Percentiles rank a stretch among this genome's conserved stretches.
Evolutionary conservation across 1,140 invertebrate genomes (phyloP).

Genomic region (Helicoverpa armigera): DNA sequence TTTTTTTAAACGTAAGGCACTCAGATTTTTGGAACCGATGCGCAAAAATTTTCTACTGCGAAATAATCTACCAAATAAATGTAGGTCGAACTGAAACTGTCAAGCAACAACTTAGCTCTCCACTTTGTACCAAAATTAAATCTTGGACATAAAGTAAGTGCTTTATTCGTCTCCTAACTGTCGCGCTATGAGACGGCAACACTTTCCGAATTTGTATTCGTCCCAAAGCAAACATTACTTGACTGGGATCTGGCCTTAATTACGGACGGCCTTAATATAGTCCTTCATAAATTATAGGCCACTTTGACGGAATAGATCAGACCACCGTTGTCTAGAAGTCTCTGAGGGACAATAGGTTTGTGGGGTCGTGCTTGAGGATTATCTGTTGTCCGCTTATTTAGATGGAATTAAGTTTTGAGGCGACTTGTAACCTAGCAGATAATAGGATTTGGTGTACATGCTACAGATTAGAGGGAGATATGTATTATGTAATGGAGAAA

Average conservation of each 20-base stretch:
- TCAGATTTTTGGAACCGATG: neutral
- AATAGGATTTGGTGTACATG: neutral
- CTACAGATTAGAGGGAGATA: neutral
- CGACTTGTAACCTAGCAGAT: neutral
- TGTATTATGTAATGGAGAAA: neutral
- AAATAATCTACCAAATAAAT: neutral
- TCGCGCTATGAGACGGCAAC: constrained; percentile 18
- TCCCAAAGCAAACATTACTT: constrained; percentile 33
- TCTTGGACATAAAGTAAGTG: neutral
- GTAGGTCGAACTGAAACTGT: too few species aligned
- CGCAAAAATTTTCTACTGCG: neutral
- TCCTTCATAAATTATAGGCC: constrained; percentile 36
- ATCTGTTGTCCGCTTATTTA: constrained; percentile 11
- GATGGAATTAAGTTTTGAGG: constrained; percentile 28
- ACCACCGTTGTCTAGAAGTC: constrained; percentile 17
- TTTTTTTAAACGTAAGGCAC: neutral
- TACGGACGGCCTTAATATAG: constrained; percentile 19
- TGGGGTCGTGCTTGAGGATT: constrained; percentile 11
- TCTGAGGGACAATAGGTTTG: constrained; percentile 22
- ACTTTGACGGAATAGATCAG: constrained; percentile 39
- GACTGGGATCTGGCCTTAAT: constrained; percentile 32
- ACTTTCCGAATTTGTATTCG: constrained; percentile 35
- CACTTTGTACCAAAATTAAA: neutral
- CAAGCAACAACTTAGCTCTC: neutral
- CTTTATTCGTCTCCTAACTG: neutral